A percentile compares a stretch with the other conserved stretches of the same genome.
Evolutionary conservation across 2,888 invertebrate species (phyloP).

Genomic region (Slavum lentiscoides): DNA sequence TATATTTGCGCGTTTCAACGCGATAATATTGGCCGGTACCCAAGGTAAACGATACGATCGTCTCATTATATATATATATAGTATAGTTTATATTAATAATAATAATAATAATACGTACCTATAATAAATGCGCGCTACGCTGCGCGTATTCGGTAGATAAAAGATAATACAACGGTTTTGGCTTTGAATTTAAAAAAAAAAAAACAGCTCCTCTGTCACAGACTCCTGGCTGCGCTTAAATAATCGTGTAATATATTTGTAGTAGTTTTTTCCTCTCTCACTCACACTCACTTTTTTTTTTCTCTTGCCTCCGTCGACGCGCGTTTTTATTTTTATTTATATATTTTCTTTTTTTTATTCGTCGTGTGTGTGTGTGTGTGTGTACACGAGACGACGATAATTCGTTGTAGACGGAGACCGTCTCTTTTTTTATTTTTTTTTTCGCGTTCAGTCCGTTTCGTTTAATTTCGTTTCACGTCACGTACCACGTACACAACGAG

Average conservation of each 20-base stretch:
- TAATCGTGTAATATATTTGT: slow-evolving; percentile 28
- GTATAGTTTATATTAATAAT: too few relatives aligned
- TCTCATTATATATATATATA: neutral
- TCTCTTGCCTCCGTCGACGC: slow-evolving; percentile 2
- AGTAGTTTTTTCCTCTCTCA: slow-evolving; percentile 3
- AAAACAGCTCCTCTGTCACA: too few relatives aligned
- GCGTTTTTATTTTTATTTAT: neutral
- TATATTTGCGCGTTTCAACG: neutral
- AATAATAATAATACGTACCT: too few relatives aligned
- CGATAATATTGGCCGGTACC: slow-evolving; percentile 26
- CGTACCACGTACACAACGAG: neutral
- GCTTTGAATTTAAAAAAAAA: neutral
- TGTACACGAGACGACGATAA: neutral
- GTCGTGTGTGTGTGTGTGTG: neutral
- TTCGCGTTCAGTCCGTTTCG: neutral
- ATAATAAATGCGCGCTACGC: neutral
- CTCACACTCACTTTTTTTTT: too few relatives aligned
- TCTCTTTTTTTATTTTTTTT: too few relatives aligned
- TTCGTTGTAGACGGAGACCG: neutral
- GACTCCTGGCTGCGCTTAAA: slow-evolving; percentile 26
- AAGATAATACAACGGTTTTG: neutral
- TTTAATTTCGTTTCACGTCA: slow-evolving; percentile 6
- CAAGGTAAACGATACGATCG: neutral
- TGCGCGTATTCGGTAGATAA: neutral
- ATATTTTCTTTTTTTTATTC: neutral